Percentiles rank a stretch among this genome's conserved stretches.
phyloP scores from a whole-genome alignment of 2,888 invertebrate species.

The Epiblema foenella region DNA sequence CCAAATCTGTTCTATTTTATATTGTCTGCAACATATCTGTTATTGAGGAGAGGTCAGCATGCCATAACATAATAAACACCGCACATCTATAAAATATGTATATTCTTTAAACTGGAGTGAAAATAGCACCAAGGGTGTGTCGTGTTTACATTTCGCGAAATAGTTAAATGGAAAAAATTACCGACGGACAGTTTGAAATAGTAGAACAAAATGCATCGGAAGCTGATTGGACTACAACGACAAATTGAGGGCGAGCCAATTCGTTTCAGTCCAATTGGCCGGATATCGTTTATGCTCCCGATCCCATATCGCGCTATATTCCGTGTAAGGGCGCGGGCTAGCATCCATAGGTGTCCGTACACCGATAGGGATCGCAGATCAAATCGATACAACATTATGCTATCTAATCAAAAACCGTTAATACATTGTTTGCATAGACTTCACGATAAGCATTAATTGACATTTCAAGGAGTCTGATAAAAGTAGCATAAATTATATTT shows the following conservation, averaged over 20 bases:
- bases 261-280: slow-evolving; percentile 83
- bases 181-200: slow-evolving; percentile 59
- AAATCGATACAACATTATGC: slow-evolving; percentile 48
- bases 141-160: slow-evolving; percentile 17
- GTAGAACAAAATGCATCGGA: slow-evolving; percentile 77
- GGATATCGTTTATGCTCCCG: slow-evolving; percentile 80
- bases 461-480: slow-evolving; percentile 37
- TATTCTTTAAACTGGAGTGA: slow-evolving; percentile 10
- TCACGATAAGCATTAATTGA: slow-evolving; percentile 35
- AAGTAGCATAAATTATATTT: slow-evolving; percentile 6
- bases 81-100: slow-evolving; percentile 31
- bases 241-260: slow-evolving; percentile 83
- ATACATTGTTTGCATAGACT: slow-evolving; percentile 35
- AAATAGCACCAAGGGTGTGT: slow-evolving; percentile 17
- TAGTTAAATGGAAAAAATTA: slow-evolving; percentile 55
- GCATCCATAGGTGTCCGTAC: slow-evolving; percentile 54
- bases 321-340: slow-evolving; percentile 42
- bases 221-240: slow-evolving; percentile 69
- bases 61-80: slow-evolving; percentile 37
- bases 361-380: slow-evolving; percentile 62
- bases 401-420: slow-evolving; percentile 40
- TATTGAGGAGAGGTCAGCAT: slow-evolving; percentile 28
- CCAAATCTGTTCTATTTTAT: slow-evolving; percentile 9
- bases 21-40: slow-evolving; percentile 37
- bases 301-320: slow-evolving; percentile 61